These are phyloP conservation scores for Gobio occitaniae DNA, from an alignment of 2,797 vertebrate species.

Conservation along the genomic window DNA sequence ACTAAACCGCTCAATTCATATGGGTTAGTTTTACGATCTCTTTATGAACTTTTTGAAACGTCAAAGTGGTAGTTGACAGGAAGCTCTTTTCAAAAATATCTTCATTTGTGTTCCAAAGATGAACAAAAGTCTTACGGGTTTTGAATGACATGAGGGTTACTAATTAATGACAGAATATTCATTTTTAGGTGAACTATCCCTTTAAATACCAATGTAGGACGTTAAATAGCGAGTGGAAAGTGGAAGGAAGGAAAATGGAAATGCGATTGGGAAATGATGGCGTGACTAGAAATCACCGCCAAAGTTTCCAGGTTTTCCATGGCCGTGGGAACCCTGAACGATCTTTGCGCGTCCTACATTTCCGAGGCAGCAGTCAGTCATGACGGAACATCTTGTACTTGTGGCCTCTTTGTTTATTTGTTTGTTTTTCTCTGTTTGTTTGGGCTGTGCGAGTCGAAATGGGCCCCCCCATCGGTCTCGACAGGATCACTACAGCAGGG, in stretches of 20 bases:
- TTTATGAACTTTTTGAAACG: too few species aligned
- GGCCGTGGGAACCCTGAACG: not conserved
- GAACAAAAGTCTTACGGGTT: too few species aligned
- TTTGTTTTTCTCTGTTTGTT: conserved; percentile 39
- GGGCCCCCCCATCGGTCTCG: not conserved
- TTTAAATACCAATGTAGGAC: too few species aligned
- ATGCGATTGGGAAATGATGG: not conserved
- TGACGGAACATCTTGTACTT: conserved; percentile 28
- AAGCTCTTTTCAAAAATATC: too few species aligned
- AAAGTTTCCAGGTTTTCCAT: not conserved
- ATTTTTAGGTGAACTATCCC: too few species aligned
- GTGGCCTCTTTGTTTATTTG: conserved; percentile 41
- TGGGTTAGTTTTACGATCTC: too few species aligned
- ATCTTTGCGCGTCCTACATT: not conserved
- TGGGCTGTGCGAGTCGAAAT: conserved; percentile 1
- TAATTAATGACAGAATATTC: too few species aligned
- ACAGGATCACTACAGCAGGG: conserved; percentile 33
- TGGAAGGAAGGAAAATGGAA: not conserved
- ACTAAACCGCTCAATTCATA: too few species aligned
- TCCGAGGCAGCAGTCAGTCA: conserved; percentile 20
- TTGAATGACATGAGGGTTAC: too few species aligned
- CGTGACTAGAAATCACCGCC: not conserved
- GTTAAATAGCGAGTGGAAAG: too few species aligned
- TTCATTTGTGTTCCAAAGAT: too few species aligned
- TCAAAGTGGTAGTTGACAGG: too few species aligned